phyloP scores from a whole-genome alignment of 2,113 vertebrate genomes.

The Lota lota region DNA sequence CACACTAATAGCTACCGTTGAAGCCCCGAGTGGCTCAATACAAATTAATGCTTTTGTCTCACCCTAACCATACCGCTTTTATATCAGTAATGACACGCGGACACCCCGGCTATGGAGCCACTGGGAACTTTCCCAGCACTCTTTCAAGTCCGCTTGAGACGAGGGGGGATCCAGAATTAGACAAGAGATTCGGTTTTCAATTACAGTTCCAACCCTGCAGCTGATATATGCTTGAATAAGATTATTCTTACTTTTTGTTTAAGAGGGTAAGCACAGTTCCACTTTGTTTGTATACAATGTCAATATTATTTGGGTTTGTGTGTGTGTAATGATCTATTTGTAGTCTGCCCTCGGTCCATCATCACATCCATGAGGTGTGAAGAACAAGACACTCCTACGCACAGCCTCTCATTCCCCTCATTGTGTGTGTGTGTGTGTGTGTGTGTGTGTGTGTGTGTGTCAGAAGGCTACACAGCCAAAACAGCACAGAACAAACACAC shows the following conservation, averaged over 20 bases:
- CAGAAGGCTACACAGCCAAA: neutral
- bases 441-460: neutral
- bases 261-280: neutral
- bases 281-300: neutral
- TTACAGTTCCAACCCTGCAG: no score
- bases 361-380: constrained; percentile 14
- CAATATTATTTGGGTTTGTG: neutral
- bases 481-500: no score
- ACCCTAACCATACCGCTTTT: constrained; percentile 32
- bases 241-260: neutral
- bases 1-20: constrained; percentile 44
- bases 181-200: no score
- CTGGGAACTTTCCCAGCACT: constrained; percentile 6
- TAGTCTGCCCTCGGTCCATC: constrained; percentile 8
- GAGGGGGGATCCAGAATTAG: neutral
- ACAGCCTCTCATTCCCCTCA: constrained; percentile 10
- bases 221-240: no score
- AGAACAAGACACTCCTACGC: constrained; percentile 36
- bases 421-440: neutral
- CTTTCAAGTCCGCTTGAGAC: no score
- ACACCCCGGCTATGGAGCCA: constrained; percentile 4
- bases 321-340: constrained; percentile 13
- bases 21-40: constrained; percentile 21
- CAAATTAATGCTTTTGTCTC: constrained; percentile 39
- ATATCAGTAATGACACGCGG: constrained; percentile 11